A percentile compares a stretch with the other conserved stretches of the same genome.
These are phyloP conservation scores for Setipinna tenuifilis DNA, from an alignment of 2,797 vertebrate genomes.

Conservation along the genomic window DNA sequence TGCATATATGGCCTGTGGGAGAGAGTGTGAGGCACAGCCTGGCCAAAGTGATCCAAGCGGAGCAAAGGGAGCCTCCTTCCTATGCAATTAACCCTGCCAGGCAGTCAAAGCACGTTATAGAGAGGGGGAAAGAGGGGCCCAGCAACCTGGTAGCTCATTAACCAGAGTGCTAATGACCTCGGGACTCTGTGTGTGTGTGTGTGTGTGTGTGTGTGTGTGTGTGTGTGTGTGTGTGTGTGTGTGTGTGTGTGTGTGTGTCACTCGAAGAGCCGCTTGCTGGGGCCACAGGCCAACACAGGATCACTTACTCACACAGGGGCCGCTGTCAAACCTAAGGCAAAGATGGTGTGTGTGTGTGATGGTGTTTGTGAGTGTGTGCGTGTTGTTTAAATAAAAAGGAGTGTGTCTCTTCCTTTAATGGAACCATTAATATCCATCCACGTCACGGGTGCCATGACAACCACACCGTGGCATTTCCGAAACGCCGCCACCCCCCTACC, in stretches of 20 bases:
- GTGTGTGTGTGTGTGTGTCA: too few species aligned
- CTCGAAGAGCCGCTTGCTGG: too few species aligned
- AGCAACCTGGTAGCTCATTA: conserved; percentile 5
- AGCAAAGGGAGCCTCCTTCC: not conserved
- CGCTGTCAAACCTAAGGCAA: not conserved
- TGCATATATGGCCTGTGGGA: too few species aligned
- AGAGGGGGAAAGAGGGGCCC: not conserved
- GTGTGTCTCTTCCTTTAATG: not conserved
- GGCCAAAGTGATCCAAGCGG: too few species aligned
- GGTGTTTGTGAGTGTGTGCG: too few species aligned
- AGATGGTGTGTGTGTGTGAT: not conserved
- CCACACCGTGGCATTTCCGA: not conserved
- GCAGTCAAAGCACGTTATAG: not conserved
- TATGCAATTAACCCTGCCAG: not conserved
- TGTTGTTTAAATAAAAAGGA: not conserved
- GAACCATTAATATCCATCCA: not conserved
- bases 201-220: too few species aligned
- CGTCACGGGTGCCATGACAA: not conserved
- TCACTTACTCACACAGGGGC: not conserved
- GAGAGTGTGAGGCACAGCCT: too few species aligned
- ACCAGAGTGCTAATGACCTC: not conserved
- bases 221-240: too few species aligned
- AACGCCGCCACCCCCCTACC: not conserved
- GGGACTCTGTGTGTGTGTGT: not conserved
- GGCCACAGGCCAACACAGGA: not conserved